Evolutionary conservation across 2,888 invertebrate species (phyloP).

Genomic region (Dexiosoma caninum): DNA sequence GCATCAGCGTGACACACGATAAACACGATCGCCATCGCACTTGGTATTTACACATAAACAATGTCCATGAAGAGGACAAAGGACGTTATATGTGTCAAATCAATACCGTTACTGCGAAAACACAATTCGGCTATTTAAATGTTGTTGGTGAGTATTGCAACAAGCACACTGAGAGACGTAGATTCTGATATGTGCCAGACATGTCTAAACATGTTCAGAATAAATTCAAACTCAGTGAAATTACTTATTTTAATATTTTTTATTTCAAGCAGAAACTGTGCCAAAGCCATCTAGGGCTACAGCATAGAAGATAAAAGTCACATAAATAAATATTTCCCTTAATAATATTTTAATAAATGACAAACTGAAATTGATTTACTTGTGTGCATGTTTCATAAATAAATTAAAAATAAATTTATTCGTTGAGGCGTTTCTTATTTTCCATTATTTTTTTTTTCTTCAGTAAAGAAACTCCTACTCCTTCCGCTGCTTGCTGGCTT

Average conservation of each 20-base stretch:
- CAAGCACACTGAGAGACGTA: neutral
- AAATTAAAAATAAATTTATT: constrained; percentile 59
- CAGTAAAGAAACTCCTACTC: neutral
- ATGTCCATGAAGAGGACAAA: constrained; percentile 93
- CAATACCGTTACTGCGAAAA: constrained; percentile 94
- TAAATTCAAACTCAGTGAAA: neutral
- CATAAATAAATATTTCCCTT: constrained; percentile 16
- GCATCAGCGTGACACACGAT: constrained; percentile 94
- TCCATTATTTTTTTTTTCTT: neutral
- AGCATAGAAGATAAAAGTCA: neutral
- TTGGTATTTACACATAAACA: constrained; percentile 94
- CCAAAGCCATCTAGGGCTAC: constrained; percentile 4
- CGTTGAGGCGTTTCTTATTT: constrained; percentile 19
- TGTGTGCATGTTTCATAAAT: constrained; percentile 20
- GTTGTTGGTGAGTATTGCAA: constrained; percentile 87
- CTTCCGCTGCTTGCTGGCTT: neutral
- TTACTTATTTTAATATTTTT: no score
- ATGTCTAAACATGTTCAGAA: neutral
- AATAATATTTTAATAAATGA: constrained; percentile 17
- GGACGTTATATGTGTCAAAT: constrained; percentile 97
- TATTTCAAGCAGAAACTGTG: neutral
- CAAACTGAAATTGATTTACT: neutral
- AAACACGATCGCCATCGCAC: constrained; percentile 89
- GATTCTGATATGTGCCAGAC: neutral
- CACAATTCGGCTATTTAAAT: constrained; percentile 93